Evolutionary conservation across 2,797 vertebrate genomes (phyloP).

Genomic region (Rousettus madagascariensis): DNA sequence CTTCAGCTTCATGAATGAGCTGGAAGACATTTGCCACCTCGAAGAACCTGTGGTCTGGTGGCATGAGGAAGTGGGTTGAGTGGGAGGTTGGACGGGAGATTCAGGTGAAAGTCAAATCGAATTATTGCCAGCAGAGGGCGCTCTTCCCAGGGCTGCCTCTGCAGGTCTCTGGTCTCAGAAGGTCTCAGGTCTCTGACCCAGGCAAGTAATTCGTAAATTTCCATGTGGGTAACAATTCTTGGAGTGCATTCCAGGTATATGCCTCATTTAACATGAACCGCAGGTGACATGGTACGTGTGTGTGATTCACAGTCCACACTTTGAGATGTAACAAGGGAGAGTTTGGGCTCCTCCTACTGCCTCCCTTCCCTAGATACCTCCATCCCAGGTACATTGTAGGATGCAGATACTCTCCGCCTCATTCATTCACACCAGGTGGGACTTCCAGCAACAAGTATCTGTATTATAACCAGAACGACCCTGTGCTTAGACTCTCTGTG

Average conservation of each 20-base stretch:
- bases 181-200: background rate
- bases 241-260: background rate
- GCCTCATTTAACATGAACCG: background rate
- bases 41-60: background rate
- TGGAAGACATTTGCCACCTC: background rate
- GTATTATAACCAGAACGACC: background rate
- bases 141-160: background rate
- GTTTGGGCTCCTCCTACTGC: background rate
- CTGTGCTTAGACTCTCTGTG: background rate
- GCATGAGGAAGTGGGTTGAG: background rate
- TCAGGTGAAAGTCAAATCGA: background rate
- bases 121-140: background rate
- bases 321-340: background rate
- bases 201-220: background rate
- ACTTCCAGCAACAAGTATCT: no score
- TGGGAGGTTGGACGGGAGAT: background rate
- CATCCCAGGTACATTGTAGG: no score
- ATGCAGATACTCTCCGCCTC: fast-evolving
- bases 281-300: background rate
- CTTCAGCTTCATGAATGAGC: background rate
- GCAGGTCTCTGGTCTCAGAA: background rate
- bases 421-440: background rate
- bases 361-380: background rate
- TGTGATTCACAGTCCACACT: background rate
- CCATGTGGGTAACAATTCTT: background rate